phyloP scores from a whole-genome alignment of 2,888 invertebrate genomes.

The Digitonthophagus gazella region DNA sequence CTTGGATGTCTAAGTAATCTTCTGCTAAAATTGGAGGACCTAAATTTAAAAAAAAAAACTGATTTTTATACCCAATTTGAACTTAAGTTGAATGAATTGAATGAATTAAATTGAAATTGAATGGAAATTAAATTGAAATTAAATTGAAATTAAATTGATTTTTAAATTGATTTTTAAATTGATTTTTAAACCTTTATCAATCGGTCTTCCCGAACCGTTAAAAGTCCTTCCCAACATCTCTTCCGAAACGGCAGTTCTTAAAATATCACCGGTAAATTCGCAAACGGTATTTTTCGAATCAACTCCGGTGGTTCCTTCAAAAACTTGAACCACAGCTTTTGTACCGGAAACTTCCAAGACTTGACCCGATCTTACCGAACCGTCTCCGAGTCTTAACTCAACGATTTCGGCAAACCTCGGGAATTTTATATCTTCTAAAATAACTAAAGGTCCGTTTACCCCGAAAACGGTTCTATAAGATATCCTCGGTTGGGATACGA shows the following conservation, averaged over 20 bases:
- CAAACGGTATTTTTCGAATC: conserved; percentile 99
- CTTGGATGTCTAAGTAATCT: conserved; percentile 97
- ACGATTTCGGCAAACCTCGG: conserved; percentile 99
- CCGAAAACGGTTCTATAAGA: conserved; percentile 99
- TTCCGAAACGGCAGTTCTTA: conserved; percentile 97
- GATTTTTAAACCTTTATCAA: conserved; percentile 81
- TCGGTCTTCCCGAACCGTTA: conserved; percentile 99
- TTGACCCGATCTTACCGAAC: conserved; percentile 89
- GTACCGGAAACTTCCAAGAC: conserved; percentile 96
- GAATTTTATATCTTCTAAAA: conserved; percentile 99
- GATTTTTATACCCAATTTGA: too few species aligned
- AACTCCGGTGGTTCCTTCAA: conserved; percentile 99
- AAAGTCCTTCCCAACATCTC: conserved; percentile 99
- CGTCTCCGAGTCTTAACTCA: conserved; percentile 92
- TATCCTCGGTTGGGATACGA: conserved; percentile 97
- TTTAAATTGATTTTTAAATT: too few species aligned
- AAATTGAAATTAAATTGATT: too few species aligned
- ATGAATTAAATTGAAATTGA: too few species aligned
- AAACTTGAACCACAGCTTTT: conserved; percentile 98
- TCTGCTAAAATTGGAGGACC: conserved; percentile 97
- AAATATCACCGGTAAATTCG: conserved; percentile 99
- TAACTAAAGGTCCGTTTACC: conserved; percentile 98
- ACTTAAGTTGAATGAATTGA: too few species aligned
- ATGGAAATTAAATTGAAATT: too few species aligned
- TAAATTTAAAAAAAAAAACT: too few species aligned